Percentiles rank a stretch among this genome's conserved stretches.
These are phyloP conservation scores for Drosophila emarginata DNA, from an alignment of 2,888 invertebrate species.

Conservation along the genomic window DNA sequence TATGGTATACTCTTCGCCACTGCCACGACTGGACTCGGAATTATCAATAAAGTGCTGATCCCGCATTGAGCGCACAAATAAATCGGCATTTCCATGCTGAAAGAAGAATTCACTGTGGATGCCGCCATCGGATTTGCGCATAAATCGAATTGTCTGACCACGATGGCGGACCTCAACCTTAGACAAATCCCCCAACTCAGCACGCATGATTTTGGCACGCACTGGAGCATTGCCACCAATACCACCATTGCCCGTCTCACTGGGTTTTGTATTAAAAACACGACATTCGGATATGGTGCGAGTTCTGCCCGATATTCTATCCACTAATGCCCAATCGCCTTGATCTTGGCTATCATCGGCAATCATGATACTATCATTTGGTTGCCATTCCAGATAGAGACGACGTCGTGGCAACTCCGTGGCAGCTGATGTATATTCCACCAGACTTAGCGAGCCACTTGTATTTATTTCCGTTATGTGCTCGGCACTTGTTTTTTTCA, in stretches of 20 bases:
- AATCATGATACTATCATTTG: conserved; percentile 88
- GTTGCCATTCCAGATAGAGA: conserved; percentile 92
- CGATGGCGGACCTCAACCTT: conserved; percentile 85
- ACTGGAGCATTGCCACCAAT: conserved; percentile 22
- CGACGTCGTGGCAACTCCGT: conserved; percentile 81
- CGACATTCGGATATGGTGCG: conserved; percentile 81
- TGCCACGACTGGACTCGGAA: conserved; percentile 84
- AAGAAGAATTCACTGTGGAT: conserved; percentile 89
- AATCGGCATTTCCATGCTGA: conserved; percentile 92
- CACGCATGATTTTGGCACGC: conserved; percentile 84
- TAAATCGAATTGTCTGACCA: conserved; percentile 85
- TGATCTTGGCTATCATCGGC: conserved; percentile 90
- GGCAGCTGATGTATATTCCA: conserved; percentile 64
- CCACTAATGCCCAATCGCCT: conserved; percentile 91
- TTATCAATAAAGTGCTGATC: conserved; percentile 78
- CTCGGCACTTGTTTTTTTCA: conserved; percentile 86
- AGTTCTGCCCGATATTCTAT: conserved; percentile 84
- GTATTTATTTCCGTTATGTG: conserved; percentile 86
- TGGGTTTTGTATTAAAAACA: conserved; percentile 80
- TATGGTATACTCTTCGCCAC: conserved; percentile 87
- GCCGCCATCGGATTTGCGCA: conserved; percentile 85
- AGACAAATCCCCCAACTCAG: conserved; percentile 86
- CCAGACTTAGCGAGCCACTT: conserved; percentile 81
- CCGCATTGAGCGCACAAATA: conserved; percentile 81
- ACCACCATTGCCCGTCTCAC: conserved; percentile 43